Conservation (phyloP, 2,113 vertebrate species). For the Pipa parva region DNA sequence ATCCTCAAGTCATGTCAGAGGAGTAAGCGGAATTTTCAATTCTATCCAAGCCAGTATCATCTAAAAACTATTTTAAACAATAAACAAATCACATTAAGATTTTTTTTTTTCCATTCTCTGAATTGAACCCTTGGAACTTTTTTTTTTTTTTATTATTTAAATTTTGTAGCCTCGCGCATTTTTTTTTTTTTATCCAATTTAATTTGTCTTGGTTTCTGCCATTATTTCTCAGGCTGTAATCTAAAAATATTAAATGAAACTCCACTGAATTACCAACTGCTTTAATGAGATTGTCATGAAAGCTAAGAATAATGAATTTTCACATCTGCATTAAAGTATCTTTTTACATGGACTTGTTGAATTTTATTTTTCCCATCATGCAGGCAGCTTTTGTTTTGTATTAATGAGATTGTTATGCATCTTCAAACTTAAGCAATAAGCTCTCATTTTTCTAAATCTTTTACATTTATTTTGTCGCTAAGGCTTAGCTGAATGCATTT, state of each 20-base stretch:
- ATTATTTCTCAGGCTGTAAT: not conserved
- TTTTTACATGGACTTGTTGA: not conserved
- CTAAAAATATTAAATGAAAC: not conserved
- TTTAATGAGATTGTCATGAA: not conserved
- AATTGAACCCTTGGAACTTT: not conserved
- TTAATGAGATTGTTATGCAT: not conserved
- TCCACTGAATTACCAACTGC: not conserved
- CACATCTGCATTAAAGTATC: not conserved
- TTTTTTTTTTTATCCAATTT: not conserved
- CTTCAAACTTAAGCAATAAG: not conserved
- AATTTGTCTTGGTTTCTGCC: not conserved
- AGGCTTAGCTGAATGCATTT: not conserved
- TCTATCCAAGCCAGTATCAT: conserved; percentile 43
- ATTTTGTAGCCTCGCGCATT: not conserved
- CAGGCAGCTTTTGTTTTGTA: not conserved
- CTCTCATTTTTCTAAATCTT: not conserved
- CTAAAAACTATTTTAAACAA: conserved; percentile 20
- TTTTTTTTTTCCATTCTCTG: not conserved
- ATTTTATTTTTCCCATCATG: not conserved
- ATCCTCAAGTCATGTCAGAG: conserved; percentile 36
- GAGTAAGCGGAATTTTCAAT: conserved; percentile 33
- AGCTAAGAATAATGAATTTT: not conserved
- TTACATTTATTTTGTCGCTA: not conserved
- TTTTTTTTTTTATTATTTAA: not conserved
- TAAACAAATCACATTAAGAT: not conserved